Evolutionary conservation across 2,888 invertebrate species (phyloP), one percentile per base, ranked within the genome.

Genomic region (Loripinus fragilis): DNA sequence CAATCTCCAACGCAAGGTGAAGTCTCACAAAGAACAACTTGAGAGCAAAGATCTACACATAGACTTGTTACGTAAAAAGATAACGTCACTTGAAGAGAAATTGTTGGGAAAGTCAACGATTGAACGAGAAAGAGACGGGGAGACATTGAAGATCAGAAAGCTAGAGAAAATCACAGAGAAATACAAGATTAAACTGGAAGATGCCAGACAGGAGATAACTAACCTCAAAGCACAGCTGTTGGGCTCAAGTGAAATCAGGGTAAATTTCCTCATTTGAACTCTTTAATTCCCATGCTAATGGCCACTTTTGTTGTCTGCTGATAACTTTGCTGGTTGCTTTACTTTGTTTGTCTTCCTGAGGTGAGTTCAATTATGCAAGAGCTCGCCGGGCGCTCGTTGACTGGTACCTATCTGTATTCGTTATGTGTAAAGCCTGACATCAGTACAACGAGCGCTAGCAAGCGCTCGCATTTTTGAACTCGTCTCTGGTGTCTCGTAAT

Each of bases 21-120:
- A 97, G 86, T 96, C 96, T 10, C 94, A 98, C 20, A 95, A 98
- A 69, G 98, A 98, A 92, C 98, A 98, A 93, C 95, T 98, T 41
- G 98, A 98, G 91, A 95, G 98, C 76, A 96, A 98, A 90, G 98
- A 98, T 92, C 95, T 98, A 52, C 98, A 98, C 93, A 94, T 98
- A 91, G 98, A 98, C 94, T 95, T 98, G 78, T 94, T 98, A 67
- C 67, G 98, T 60, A 96, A 98, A 87, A 98, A 98, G 93, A 94
- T 98, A 71, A 96, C 90, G 3, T 76, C 84, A 17, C 74, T 92
- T 28, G 93, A 93, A 71, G 92, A 93, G 74, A 85, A 90, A 30
- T 64, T 91, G 5, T 87, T 90, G 17, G 92, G 92, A 25, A 90
- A 90, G 45, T 74, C 87, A n/a, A 90, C 90, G 8, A 78, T 92